Conservation (phyloP, 2,797 vertebrate genomes). For the Trematocara caparti region DNA sequence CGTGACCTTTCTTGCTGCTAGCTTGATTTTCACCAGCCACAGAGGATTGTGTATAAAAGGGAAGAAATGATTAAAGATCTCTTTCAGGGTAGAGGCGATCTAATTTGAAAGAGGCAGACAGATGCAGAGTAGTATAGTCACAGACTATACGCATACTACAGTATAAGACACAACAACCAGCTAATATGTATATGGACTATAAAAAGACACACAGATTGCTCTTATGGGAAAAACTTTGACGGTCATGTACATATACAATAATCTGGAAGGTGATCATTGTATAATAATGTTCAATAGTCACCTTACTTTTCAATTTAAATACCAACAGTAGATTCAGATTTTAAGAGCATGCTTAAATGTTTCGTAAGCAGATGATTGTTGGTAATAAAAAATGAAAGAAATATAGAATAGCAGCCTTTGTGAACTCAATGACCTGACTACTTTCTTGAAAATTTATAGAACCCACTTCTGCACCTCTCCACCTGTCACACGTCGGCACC, state of each 20-base stretch:
- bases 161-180: neutral
- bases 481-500: conserved; percentile 32
- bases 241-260: neutral
- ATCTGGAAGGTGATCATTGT: neutral
- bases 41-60: conserved; percentile 43
- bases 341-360: neutral
- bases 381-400: neutral
- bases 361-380: neutral
- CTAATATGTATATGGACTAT: neutral
- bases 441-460: neutral
- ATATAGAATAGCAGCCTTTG: neutral
- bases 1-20: conserved; percentile 46
- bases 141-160: neutral
- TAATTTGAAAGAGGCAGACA: neutral
- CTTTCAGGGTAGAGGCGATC: neutral
- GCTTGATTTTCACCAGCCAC: conserved; percentile 34
- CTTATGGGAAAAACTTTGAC: neutral
- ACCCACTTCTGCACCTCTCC: conserved; percentile 13
- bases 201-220: neutral
- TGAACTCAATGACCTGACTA: neutral
- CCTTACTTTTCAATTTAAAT: neutral
- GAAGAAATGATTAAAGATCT: conserved; percentile 23
- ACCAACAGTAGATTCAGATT: neutral
- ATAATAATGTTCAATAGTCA: neutral
- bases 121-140: neutral